Conservation (phyloP, 2,113 vertebrate species). For the Syngnathus typhle region DNA sequence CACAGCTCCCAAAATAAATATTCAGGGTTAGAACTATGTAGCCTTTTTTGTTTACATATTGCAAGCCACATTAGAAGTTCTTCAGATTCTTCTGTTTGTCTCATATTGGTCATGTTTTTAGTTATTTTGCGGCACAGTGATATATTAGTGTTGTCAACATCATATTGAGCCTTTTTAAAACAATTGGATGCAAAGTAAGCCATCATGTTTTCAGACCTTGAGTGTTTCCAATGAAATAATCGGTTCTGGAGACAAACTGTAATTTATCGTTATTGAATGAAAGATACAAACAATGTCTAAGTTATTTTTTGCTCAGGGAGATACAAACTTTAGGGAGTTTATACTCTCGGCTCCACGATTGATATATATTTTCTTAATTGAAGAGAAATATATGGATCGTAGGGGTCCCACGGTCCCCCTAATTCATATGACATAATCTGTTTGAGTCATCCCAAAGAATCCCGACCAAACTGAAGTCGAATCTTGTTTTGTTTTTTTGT, state of each 20-base stretch:
- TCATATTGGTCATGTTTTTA: not conserved
- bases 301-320: not conserved
- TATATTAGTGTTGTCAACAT: not conserved
- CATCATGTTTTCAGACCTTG: not conserved
- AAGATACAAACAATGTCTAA: not conserved
- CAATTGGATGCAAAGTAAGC: not conserved
- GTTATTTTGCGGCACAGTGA: not conserved
- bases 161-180: conserved; percentile 12
- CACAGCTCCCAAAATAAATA: not conserved
- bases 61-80: not conserved
- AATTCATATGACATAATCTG: conserved; percentile 1
- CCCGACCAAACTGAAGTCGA: not conserved
- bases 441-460: conserved; percentile 15
- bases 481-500: conserved; percentile 5
- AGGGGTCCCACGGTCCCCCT: not conserved
- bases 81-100: not conserved
- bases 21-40: not conserved
- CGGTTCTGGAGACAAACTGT: not conserved
- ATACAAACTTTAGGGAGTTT: too few relatives aligned
- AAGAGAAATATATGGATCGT: not conserved
- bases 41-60: not conserved
- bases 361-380: not conserved
- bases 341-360: not conserved
- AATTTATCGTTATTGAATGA: not conserved
- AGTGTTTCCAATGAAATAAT: not conserved